These are phyloP conservation scores for Rhegmatorhina hoffmannsi DNA, from an alignment of 2,113 vertebrate species.

Conservation along the genomic window DNA sequence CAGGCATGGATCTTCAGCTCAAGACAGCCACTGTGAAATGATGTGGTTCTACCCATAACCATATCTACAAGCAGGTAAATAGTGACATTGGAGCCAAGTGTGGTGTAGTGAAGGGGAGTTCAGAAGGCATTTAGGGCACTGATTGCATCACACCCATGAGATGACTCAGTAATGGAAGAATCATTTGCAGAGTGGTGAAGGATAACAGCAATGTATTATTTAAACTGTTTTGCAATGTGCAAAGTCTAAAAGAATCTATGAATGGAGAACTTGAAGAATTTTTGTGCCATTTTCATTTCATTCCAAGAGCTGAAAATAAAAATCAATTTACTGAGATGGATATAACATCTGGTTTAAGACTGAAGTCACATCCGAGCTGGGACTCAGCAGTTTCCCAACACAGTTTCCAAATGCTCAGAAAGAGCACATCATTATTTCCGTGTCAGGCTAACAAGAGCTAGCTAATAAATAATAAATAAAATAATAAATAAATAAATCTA, in stretches of 20 bases:
- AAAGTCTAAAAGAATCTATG: neutral
- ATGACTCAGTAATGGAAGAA: neutral
- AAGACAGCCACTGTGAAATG: neutral
- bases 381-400: neutral
- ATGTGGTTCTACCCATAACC: neutral
- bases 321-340: neutral
- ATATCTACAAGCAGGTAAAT: neutral
- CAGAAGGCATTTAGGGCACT: neutral
- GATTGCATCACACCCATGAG: neutral
- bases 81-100: neutral
- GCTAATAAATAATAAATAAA: neutral
- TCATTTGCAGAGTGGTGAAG: neutral
- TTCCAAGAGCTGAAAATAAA: neutral
- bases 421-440: neutral
- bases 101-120: neutral
- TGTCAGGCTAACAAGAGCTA: neutral
- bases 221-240: neutral
- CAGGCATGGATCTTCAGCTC: neutral
- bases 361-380: neutral
- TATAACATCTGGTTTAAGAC: neutral
- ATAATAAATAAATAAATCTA: neutral
- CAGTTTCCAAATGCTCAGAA: neutral
- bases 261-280: neutral
- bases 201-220: neutral
- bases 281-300: neutral